phyloP scores from a whole-genome alignment of 2,797 vertebrate genomes.

The Delichon dasypus region DNA sequence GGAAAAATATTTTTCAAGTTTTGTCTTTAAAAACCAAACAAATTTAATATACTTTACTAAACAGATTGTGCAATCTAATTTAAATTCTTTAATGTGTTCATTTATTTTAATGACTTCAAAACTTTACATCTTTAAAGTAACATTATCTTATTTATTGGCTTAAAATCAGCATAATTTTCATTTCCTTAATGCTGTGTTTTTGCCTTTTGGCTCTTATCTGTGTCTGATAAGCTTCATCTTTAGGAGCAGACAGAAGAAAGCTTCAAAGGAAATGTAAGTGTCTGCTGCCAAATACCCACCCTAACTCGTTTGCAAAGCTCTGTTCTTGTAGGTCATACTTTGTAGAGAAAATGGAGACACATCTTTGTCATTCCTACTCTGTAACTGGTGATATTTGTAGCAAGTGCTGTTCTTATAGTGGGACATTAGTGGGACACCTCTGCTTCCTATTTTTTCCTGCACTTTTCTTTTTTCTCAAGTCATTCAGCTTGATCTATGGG shows the following conservation, averaged over 20 bases:
- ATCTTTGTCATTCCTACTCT: neutral
- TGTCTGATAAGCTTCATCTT: neutral
- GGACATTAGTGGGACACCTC: neutral
- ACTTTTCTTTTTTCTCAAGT: neutral
- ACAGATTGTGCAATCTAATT: neutral
- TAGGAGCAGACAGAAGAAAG: neutral
- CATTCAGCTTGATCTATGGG: neutral
- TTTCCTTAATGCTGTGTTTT: neutral
- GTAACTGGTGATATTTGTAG: neutral
- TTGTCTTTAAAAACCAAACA: neutral
- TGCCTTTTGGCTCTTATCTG: neutral
- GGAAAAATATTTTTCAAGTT: constrained; percentile 35
- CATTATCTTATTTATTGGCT: neutral
- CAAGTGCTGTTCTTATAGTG: neutral
- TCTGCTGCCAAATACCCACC: neutral
- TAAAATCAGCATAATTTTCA: neutral
- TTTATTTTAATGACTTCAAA: constrained; percentile 25
- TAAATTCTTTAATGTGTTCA: neutral
- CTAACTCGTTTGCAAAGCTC: neutral
- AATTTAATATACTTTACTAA: constrained; percentile 12
- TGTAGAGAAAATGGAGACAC: neutral
- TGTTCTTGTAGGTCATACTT: neutral
- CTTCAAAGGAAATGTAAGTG: neutral
- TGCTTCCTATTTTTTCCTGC: neutral
- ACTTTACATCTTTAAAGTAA: neutral